Percentiles rank a stretch among this genome's conserved stretches.
These are phyloP conservation scores for Orthosia gracilis DNA, from an alignment of 2,888 invertebrate species.

Conservation along the genomic window DNA sequence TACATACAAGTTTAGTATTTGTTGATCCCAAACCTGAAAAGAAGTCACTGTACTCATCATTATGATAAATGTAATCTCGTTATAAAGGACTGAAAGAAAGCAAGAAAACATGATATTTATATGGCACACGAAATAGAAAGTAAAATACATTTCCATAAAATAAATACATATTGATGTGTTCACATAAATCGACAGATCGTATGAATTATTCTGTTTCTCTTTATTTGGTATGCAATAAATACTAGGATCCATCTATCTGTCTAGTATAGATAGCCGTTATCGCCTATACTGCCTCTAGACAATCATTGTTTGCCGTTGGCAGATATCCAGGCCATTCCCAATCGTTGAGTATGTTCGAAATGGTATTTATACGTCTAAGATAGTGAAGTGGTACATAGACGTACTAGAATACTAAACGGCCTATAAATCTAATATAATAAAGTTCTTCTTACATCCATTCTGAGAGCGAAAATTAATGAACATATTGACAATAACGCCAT, in stretches of 20 bases:
- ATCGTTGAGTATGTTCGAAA: constrained; percentile 33
- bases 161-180: background rate
- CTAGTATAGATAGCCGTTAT: constrained; percentile 27
- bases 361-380: constrained; percentile 31
- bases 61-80: too few species aligned
- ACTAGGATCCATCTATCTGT: background rate
- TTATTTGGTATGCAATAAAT: constrained; percentile 3
- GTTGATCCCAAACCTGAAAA: too few species aligned
- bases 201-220: background rate
- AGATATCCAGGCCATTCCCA: constrained; percentile 27
- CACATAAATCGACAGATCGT: background rate
- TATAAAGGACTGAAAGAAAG: too few species aligned
- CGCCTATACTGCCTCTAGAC: constrained; percentile 23
- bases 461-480: too few species aligned
- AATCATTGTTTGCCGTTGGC: constrained; percentile 33
- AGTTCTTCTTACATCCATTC: too few species aligned
- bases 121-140: too few species aligned
- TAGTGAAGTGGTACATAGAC: background rate
- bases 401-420: constrained; percentile 17
- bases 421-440: too few species aligned
- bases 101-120: too few species aligned
- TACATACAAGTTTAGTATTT: too few species aligned
- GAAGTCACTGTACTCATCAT: too few species aligned
- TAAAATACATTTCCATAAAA: too few species aligned
- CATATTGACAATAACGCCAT: too few species aligned